Base-by-base conservation (phyloP, 2,113 vertebrate genomes). In the Ophiodon elongatus region DNA sequence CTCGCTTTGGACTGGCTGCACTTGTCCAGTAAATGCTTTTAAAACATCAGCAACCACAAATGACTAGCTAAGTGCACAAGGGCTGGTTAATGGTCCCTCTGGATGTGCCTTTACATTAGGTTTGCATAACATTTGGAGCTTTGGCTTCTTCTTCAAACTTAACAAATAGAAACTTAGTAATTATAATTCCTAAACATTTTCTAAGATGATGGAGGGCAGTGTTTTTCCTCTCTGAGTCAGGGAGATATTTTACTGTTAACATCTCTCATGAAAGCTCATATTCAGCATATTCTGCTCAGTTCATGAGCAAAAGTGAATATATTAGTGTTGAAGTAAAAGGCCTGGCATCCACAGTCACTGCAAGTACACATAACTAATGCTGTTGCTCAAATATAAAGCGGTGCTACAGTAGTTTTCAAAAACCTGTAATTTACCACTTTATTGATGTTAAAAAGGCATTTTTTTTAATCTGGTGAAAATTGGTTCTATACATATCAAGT, bases 11-110 rank as follows among this genome's bases (percentile, higher is more conserved):
- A 78, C 56, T 67, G 3, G 3, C 41, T 77, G 79, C 70, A 73
- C 50, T 41, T 47, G 37, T 87, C 74, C 75, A 87, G 82, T 76
- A 76, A 88, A 83, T 69, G 82, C 77, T 90, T 88, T 90, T 79
- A 87, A 84, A 78, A 80, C 68, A 82, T 84, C 60, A 78, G 74
- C 73, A 86, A 69, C 75, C 71, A 75, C 25, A 77, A 83, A 80
- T 82, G 80, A 71, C 71, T 74, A 82, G 45, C 62, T 89, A 76
- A 92, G 81, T 90, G 85, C 81, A 84, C 14, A 4, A 73, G 71
- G 65, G 52, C 59, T 52, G 69, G 78, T 73, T 83, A 82, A 75
- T 83, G 82, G 25, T 54, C 37, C 29, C 65, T 43, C 10, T 79
- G 47, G 68, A 83, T 75, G 63, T 39, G 17, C n/a, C 68, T 84